Percentiles rank a stretch among this genome's conserved stretches.
These are phyloP conservation scores for Pelecanus crispus DNA, from an alignment of 2,113 vertebrate genomes.

Conservation along the genomic window DNA sequence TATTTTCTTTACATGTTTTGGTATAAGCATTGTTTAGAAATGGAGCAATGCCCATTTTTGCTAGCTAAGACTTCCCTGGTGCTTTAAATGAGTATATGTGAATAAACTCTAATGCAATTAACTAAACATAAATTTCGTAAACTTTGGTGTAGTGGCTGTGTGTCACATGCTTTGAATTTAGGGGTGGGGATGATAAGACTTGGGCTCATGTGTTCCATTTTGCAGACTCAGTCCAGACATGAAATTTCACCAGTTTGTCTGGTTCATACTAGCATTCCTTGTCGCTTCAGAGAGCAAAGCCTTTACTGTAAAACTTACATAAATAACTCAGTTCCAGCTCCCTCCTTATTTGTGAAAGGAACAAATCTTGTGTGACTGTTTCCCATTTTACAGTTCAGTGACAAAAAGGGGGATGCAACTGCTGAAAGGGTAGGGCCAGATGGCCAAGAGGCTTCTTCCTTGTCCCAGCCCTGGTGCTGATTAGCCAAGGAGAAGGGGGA, in stretches of 20 bases:
- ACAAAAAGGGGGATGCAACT: background rate
- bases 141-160: background rate
- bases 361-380: background rate
- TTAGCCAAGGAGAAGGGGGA: background rate
- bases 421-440: background rate
- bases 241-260: constrained; percentile 35
- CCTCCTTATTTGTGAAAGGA: background rate
- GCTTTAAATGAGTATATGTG: background rate
- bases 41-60: background rate
- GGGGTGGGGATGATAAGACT: constrained; percentile 4
- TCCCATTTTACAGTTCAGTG: constrained; percentile 6
- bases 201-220: constrained; percentile 6
- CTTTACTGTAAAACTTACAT: background rate
- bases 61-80: background rate
- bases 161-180: constrained; percentile 67
- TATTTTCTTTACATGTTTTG: constrained; percentile 7
- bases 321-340: constrained; percentile 49
- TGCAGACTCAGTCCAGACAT: constrained; percentile 11
- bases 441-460: background rate
- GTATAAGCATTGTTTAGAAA: background rate
- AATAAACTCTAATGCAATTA: constrained; percentile 28
- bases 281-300: constrained; percentile 25
- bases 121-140: constrained; percentile 4
- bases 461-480: background rate
- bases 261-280: constrained; percentile 17